Evolutionary conservation across 2,797 vertebrate species (phyloP).

Genomic region (Podarcis lilfordi): DNA sequence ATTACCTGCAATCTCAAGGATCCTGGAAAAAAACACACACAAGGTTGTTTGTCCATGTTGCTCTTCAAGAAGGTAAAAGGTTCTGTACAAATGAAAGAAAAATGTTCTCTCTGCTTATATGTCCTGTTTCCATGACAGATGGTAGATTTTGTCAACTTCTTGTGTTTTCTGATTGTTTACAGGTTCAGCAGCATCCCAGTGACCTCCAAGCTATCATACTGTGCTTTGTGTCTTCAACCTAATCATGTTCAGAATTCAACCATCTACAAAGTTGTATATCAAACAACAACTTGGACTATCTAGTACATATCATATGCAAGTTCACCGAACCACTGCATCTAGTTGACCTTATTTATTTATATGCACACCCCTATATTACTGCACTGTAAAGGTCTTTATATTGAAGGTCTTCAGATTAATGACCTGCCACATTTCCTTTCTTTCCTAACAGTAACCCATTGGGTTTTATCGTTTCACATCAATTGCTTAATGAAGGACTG

Average conservation of each 20-base stretch:
- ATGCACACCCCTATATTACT: background rate
- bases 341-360: background rate
- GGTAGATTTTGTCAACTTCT: background rate
- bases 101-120: background rate
- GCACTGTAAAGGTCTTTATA: no score
- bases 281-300: background rate
- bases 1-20: conserved; percentile 44
- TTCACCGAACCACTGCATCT: background rate
- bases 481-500: background rate
- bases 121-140: background rate
- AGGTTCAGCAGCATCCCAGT: background rate
- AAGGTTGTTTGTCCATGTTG: conserved; percentile 7
- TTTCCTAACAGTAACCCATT: background rate
- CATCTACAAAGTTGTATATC: background rate
- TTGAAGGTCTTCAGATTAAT: no score
- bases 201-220: background rate
- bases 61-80: background rate
- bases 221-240: background rate
- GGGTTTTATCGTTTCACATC: background rate
- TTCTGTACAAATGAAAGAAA: conserved; percentile 1
- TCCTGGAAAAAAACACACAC: conserved; percentile 8
- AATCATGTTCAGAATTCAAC: background rate
- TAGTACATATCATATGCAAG: background rate
- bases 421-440: no score
- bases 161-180: background rate